Evolutionary conservation across 92 coral and sea anemone genomes (phyloP).

Genomic region (Epizoanthus rinbou): DNA sequence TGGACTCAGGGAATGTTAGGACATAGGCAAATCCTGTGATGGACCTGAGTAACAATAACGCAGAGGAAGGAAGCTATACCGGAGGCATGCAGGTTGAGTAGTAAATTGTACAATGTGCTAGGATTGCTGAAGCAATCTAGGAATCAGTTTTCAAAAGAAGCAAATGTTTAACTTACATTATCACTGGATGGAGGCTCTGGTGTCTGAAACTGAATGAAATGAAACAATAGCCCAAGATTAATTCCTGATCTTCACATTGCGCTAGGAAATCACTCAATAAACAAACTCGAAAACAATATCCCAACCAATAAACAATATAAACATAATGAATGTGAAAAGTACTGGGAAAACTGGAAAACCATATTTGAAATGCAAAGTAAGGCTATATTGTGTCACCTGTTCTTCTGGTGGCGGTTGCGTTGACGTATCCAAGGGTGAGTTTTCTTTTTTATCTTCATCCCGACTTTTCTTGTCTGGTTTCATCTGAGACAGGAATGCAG

Average conservation of each 20-base stretch:
- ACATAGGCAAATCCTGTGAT: too few relatives aligned
- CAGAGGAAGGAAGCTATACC: too few relatives aligned
- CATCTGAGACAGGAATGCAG: neutral
- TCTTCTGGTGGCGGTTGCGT: neutral
- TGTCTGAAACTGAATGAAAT: neutral
- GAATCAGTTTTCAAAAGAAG: neutral
- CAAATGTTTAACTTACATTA: neutral
- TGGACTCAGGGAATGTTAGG: too few relatives aligned
- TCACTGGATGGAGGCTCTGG: constrained; percentile 4
- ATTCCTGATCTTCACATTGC: neutral
- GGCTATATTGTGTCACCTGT: neutral
- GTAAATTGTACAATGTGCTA: too few relatives aligned
- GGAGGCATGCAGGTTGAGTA: too few relatives aligned
- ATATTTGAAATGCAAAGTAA: too few relatives aligned
- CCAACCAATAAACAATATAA: too few relatives aligned
- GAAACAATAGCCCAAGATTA: neutral
- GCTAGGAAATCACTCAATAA: neutral
- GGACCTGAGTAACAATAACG: too few relatives aligned
- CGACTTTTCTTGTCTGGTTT: constrained; percentile 29
- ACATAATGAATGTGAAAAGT: too few relatives aligned
- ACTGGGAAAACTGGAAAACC: too few relatives aligned
- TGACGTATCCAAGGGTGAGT: constrained; percentile 7
- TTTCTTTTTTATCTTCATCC: constrained; percentile 18
- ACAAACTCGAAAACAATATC: too few relatives aligned
- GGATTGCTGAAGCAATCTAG: too few relatives aligned